A percentile compares a stretch with the other conserved stretches of the same genome.
These are phyloP conservation scores for Gymnoscopelus braueri DNA, from an alignment of 2,797 vertebrate species.

Conservation along the genomic window DNA sequence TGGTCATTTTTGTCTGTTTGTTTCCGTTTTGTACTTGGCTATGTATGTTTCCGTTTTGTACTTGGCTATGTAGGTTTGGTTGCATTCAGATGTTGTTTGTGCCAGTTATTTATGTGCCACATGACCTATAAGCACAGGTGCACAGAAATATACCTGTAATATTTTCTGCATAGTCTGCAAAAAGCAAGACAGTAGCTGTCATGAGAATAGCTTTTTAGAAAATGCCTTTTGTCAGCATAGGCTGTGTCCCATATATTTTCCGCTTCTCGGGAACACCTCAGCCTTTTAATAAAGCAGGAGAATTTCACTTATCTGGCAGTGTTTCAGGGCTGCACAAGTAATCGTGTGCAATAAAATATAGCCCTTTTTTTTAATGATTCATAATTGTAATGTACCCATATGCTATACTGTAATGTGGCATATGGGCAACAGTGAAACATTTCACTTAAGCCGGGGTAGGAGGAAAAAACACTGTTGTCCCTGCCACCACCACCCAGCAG, in stretches of 20 bases:
- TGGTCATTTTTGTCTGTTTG: conserved; percentile 33
- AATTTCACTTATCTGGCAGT: background rate
- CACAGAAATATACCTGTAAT: conserved; percentile 31
- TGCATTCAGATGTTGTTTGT: conserved; percentile 10
- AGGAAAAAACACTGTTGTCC: background rate
- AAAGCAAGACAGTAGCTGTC: conserved; percentile 15
- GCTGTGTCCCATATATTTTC: background rate
- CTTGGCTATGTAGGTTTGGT: conserved; percentile 24
- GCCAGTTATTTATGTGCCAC: conserved; percentile 21
- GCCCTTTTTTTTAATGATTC: too few species aligned
- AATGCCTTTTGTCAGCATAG: conserved; percentile 9
- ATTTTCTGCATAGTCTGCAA: conserved; percentile 11
- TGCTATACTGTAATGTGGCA: too few species aligned
- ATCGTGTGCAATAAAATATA: too few species aligned
- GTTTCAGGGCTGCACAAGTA: background rate
- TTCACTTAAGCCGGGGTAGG: too few species aligned
- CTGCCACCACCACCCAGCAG: background rate
- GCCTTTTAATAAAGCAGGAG: background rate
- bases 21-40: conserved; percentile 46
- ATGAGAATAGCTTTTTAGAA: conserved; percentile 1
- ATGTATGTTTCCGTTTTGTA: conserved; percentile 28
- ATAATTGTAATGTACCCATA: too few species aligned
- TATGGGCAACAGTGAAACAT: too few species aligned
- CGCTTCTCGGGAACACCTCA: background rate
- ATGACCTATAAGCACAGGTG: conserved; percentile 44